Evolutionary conservation across 2,797 vertebrate genomes (phyloP).

Genomic region (Lacerta viridis): DNA sequence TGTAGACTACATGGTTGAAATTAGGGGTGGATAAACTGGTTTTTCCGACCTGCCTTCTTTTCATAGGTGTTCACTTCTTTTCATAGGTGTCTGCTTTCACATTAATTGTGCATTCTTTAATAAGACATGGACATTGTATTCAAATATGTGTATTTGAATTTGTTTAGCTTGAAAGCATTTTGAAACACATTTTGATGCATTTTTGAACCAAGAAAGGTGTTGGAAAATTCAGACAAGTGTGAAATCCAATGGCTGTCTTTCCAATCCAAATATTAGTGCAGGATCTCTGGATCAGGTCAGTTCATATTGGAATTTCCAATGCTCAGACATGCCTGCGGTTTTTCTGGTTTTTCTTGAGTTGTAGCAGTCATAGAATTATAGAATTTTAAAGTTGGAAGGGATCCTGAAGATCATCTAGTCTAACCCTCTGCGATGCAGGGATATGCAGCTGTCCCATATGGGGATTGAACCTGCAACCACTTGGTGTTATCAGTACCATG

Average conservation of each 20-base stretch:
- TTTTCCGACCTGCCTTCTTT: background rate
- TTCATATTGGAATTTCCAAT: too few relatives aligned
- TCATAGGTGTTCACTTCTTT: background rate
- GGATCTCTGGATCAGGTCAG: too few relatives aligned
- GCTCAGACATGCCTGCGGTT: background rate
- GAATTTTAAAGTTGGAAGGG: too few relatives aligned
- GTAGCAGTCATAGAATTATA: too few relatives aligned
- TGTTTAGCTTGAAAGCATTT: background rate
- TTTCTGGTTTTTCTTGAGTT: too few relatives aligned
- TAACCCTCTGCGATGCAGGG: too few relatives aligned
- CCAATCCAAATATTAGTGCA: too few relatives aligned
- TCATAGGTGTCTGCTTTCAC: background rate
- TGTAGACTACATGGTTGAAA: background rate
- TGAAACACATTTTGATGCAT: background rate
- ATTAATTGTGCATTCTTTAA: background rate
- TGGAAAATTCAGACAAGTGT: background rate
- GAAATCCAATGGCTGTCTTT: too few relatives aligned
- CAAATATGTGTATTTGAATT: background rate
- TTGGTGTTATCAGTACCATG: too few relatives aligned
- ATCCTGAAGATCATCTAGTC: too few relatives aligned
- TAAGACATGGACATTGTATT: background rate
- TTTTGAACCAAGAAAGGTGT: background rate
- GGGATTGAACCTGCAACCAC: too few relatives aligned
- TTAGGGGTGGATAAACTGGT: background rate
- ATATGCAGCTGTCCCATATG: too few relatives aligned